A percentile compares a stretch with the other conserved stretches of the same genome.
Conservation (phyloP, 2,113 vertebrate genomes). For the Ctenomys sociabilis region DNA sequence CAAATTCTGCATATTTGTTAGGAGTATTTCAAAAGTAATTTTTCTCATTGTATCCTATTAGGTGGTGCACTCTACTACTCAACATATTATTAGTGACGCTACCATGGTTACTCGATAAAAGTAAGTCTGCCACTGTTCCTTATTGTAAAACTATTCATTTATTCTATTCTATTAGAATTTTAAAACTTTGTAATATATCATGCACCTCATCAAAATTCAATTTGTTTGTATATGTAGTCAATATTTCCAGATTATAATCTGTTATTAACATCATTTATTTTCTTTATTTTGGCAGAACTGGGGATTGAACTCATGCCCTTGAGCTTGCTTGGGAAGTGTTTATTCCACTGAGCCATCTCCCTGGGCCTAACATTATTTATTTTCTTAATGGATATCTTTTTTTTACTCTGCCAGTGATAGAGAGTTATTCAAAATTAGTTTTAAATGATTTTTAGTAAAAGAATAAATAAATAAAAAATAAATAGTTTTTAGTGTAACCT, state of each 20-base stretch:
- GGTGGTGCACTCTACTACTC: not conserved
- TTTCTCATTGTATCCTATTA: not conserved
- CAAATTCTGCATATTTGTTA: not conserved
- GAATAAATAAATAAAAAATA: too few species aligned
- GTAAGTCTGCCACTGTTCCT: not conserved
- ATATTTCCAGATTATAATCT: not conserved
- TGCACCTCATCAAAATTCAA: not conserved
- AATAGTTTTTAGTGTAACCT: not conserved
- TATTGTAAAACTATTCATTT: not conserved
- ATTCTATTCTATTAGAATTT: not conserved
- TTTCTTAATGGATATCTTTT: not conserved
- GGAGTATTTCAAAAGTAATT: not conserved
- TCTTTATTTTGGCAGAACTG: too few species aligned
- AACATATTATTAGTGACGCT: not conserved
- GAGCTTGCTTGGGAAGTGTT: too few species aligned
- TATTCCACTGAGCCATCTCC: too few species aligned
- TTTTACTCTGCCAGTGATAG: not conserved
- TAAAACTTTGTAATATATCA: not conserved
- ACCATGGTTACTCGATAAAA: not conserved
- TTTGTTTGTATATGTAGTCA: not conserved
- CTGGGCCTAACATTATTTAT: not conserved
- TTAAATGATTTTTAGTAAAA: not conserved
- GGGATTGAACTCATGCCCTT: too few species aligned
- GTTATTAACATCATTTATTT: not conserved
- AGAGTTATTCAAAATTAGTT: not conserved